These are phyloP conservation scores for Leucophenga varia DNA, from an alignment of 1,140 invertebrate genomes.

Conservation along the genomic window DNA sequence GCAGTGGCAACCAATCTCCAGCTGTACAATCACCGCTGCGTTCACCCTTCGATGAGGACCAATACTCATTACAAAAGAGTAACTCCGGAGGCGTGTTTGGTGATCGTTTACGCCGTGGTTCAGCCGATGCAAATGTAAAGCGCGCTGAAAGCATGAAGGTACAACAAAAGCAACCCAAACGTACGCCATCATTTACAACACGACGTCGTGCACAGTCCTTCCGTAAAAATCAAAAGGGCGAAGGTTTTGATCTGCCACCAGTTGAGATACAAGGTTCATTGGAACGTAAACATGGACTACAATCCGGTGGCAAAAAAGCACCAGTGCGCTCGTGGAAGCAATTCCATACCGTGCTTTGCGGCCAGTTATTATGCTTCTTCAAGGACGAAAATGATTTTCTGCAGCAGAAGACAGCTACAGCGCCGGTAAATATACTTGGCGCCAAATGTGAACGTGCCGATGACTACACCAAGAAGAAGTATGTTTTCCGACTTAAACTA, in stretches of 20 bases:
- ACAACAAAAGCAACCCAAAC: conserved; percentile 70
- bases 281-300: conserved; percentile 93
- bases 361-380: conserved; percentile 97
- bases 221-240: conserved; percentile 71
- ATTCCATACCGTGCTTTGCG: conserved; percentile 93
- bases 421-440: conserved; percentile 88
- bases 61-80: conserved; percentile 44
- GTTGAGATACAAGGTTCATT: conserved; percentile 87
- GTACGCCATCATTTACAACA: conserved; percentile 94
- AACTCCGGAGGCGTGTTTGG: conserved; percentile 71
- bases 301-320: conserved; percentile 90
- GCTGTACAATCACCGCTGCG: conserved; percentile 22
- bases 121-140: conserved; percentile 68
- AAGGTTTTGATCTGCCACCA: conserved; percentile 77
- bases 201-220: conserved; percentile 86
- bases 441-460: conserved; percentile 77
- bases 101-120: conserved; percentile 67
- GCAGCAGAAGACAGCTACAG: conserved; percentile 81
- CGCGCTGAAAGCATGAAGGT: conserved; percentile 87
- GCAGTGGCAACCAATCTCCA: conserved; percentile 29
- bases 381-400: conserved; percentile 91
- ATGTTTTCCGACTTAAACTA: conserved; percentile 86
- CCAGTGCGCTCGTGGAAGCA: conserved; percentile 94
- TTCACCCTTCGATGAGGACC: conserved; percentile 37
- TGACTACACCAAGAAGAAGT: conserved; percentile 94